Percentiles rank a stretch among this genome's conserved stretches.
phyloP scores from a whole-genome alignment of 2,888 invertebrate species.

The Antheraea yamamai region DNA sequence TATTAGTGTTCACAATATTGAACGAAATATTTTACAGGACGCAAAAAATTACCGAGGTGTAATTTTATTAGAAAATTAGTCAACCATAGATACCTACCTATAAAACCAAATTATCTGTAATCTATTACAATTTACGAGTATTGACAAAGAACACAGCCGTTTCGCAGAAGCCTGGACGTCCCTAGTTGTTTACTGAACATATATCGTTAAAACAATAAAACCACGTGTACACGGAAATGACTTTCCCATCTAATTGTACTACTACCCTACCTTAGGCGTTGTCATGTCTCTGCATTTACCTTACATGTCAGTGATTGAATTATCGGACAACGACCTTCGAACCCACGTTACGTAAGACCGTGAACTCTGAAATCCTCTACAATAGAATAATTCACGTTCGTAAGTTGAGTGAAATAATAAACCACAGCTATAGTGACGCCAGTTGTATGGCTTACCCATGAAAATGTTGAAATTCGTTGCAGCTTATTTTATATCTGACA shows the following conservation, averaged over 20 bases:
- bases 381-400: neutral
- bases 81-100: too few relatives aligned
- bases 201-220: neutral
- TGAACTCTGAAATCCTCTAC: slow-evolving; percentile 9
- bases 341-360: slow-evolving; percentile 30
- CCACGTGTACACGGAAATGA: neutral
- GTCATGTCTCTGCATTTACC: slow-evolving; percentile 14
- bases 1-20: too few relatives aligned
- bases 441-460: slow-evolving; percentile 1
- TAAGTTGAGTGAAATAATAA: neutral
- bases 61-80: too few relatives aligned
- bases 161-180: neutral
- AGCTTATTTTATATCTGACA: neutral
- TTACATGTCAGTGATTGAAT: slow-evolving; percentile 49
- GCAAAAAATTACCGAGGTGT: too few relatives aligned
- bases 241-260: neutral
- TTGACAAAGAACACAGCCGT: neutral
- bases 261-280: slow-evolving; percentile 5
- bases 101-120: too few relatives aligned
- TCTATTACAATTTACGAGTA: neutral
- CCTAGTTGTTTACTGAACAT: neutral
- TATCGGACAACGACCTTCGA: slow-evolving; percentile 55
- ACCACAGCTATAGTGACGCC: neutral
- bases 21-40: too few relatives aligned
- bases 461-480: neutral